phyloP scores from a whole-genome alignment of 2,797 vertebrate genomes.

The Clarias laeviceps region DNA sequence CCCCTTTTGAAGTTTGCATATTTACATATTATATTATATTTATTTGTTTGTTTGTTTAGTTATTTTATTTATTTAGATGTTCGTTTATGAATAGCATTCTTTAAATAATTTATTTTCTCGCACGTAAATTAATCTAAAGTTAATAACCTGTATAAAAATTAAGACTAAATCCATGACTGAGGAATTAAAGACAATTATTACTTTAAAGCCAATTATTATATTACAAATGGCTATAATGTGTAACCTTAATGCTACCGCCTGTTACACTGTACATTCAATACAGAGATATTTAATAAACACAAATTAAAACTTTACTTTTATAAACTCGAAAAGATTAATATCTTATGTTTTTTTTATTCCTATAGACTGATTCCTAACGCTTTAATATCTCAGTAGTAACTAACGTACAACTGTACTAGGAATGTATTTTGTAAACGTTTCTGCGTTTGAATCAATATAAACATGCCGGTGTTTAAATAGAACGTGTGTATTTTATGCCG shows the following conservation, averaged over 20 bases:
- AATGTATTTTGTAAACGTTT: background rate
- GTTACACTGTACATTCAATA: background rate
- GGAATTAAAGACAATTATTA: background rate
- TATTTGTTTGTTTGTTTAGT: background rate
- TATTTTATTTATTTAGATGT: background rate
- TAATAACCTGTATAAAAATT: background rate
- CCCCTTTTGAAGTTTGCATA: background rate
- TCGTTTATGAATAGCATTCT: background rate
- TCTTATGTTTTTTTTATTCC: background rate
- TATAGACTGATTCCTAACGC: background rate
- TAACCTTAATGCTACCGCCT: background rate
- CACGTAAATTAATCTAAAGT: background rate
- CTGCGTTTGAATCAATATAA: background rate
- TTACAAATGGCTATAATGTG: background rate
- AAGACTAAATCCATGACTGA: background rate
- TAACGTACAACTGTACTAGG: background rate
- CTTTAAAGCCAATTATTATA: background rate
- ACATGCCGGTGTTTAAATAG: conserved; percentile 2
- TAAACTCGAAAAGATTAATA: background rate
- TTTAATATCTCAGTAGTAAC: background rate
- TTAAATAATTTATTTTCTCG: too few relatives aligned
- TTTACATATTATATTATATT: background rate
- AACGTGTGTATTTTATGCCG: background rate
- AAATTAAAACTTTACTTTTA: background rate
- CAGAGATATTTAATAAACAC: background rate